These are phyloP conservation scores for Zygothrica quintamaculata DNA, from an alignment of 2,888 invertebrate species.

Conservation along the genomic window DNA sequence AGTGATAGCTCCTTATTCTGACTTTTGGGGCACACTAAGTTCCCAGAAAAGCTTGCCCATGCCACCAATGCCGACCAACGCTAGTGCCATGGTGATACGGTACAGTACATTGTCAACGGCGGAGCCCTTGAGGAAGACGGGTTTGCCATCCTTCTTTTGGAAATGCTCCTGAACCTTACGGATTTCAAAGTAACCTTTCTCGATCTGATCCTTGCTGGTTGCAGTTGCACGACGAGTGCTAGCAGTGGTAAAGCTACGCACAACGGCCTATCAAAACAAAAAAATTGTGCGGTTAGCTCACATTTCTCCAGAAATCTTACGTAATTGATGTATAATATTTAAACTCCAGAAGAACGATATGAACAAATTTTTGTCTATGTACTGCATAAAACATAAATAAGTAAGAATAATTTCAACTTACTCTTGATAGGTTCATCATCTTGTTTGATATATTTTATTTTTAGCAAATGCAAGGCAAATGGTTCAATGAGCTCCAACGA, in stretches of 20 bases:
- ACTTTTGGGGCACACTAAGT: constrained; percentile 76
- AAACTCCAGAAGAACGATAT: constrained; percentile 6
- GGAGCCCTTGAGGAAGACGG: constrained; percentile 86
- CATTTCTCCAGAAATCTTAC: constrained; percentile 69
- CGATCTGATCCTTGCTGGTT: constrained; percentile 68
- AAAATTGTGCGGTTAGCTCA: constrained; percentile 65
- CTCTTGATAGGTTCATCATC: constrained; percentile 83
- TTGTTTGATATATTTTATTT: constrained; percentile 53
- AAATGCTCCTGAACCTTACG: constrained; percentile 81
- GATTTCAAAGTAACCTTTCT: constrained; percentile 80
- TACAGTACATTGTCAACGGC: constrained; percentile 85
- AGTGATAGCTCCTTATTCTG: constrained; percentile 49
- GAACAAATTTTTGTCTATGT: not conserved
- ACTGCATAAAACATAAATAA: not conserved
- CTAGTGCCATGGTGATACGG: constrained; percentile 83
- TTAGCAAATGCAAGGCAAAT: constrained; percentile 43
- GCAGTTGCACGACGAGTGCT: constrained; percentile 63
- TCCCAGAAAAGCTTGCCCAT: constrained; percentile 81
- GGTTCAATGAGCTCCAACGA: constrained; percentile 31
- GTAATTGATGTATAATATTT: constrained; percentile 59
- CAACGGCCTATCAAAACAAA: constrained; percentile 74
- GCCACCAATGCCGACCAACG: constrained; percentile 82
- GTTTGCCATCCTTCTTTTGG: constrained; percentile 85
- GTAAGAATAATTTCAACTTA: constrained; percentile 56
- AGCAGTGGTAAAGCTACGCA: constrained; percentile 81